A percentile compares a stretch with the other conserved stretches of the same genome.
phyloP scores from a whole-genome alignment of 1,140 invertebrate genomes.

The Heliconius eleuchia region DNA sequence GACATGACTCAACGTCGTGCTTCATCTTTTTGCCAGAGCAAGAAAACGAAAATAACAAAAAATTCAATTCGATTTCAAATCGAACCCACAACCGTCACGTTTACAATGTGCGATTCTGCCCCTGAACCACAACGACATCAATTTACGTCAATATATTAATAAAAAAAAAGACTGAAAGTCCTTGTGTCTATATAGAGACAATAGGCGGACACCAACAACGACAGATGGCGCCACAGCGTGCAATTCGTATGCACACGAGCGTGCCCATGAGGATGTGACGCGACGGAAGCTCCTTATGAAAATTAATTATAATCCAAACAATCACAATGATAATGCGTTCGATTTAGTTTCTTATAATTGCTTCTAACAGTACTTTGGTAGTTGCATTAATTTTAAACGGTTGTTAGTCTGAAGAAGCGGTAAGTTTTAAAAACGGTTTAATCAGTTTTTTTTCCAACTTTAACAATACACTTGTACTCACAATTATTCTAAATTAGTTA shows the following conservation, averaged over 20 bases:
- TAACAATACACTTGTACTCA: no score
- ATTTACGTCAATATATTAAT: background rate
- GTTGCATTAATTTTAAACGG: background rate
- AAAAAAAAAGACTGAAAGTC: background rate
- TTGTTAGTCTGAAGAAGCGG: no score
- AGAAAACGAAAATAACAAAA: no score
- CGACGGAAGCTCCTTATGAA: slow-evolving; percentile 59
- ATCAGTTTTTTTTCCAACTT: no score
- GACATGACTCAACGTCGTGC: no score
- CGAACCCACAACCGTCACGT: no score
- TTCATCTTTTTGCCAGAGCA: no score
- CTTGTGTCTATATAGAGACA: background rate
- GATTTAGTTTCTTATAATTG: slow-evolving; percentile 20
- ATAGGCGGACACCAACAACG: background rate
- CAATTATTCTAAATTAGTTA: no score
- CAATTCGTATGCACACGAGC: slow-evolving; percentile 61
- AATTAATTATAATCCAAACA: slow-evolving; percentile 67
- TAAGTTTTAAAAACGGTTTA: no score
- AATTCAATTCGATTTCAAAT: no score
- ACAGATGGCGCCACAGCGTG: slow-evolving; percentile 60
- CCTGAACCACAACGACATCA: no score
- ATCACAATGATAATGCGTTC: slow-evolving; percentile 31
- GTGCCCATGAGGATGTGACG: slow-evolving; percentile 55
- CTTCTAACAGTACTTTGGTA: background rate
- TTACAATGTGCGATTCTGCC: no score